phyloP scores from a whole-genome alignment of 2,888 invertebrate species.

The Ptychoptera albimana region DNA sequence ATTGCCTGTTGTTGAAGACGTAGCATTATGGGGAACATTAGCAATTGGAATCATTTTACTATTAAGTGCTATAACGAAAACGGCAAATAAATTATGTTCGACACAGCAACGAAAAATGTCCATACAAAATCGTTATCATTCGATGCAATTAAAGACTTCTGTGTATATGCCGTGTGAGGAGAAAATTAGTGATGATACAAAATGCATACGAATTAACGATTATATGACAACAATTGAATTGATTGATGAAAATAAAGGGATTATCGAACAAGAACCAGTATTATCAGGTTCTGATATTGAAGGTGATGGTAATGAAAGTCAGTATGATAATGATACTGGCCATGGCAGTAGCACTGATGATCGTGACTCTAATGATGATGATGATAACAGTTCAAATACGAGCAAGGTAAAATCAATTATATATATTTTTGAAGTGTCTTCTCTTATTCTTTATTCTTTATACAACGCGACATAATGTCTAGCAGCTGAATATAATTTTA shows the following conservation, averaged over 20 bases:
- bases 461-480: no score
- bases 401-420: no score
- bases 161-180: constrained; percentile 25
- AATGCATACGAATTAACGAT: neutral
- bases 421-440: no score
- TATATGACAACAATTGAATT: neutral
- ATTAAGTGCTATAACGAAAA: constrained; percentile 22
- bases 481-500: no score
- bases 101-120: constrained; percentile 1
- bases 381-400: no score
- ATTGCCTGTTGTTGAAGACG: constrained; percentile 42
- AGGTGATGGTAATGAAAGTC: constrained; percentile 15
- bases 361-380: no score
- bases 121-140: constrained; percentile 17
- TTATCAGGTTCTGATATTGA: constrained; percentile 17
- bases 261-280: constrained; percentile 22
- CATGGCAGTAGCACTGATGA: no score
- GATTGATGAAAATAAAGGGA: constrained; percentile 13
- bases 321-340: no score
- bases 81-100: constrained; percentile 19
- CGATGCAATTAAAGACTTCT: constrained; percentile 17
- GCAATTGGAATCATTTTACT: constrained; percentile 19
- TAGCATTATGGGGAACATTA: constrained; percentile 25
- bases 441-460: no score
- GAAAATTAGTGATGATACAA: constrained; percentile 16